Base-by-base conservation (phyloP, 2,113 vertebrate genomes). In the Pogonocichla stellata region DNA sequence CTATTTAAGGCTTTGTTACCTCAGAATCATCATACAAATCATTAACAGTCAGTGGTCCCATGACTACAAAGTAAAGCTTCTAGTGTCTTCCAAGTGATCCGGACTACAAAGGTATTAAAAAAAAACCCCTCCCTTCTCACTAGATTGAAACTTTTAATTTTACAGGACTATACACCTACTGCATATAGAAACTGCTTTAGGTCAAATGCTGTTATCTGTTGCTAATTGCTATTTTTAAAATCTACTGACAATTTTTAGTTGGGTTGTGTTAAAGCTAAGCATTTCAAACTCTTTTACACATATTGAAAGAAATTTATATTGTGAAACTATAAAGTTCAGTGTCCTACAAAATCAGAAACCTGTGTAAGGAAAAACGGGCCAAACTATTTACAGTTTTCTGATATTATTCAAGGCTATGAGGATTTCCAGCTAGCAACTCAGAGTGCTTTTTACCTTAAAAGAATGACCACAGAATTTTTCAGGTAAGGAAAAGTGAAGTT, bases 81-180 rank as follows among this genome's bases (percentile, higher is more conserved):
- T 31, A 12, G 1, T 0, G 10, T 50, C 4, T 75, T 85, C 13
- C 6, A 56, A 74, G 34, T 3, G 3, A 6, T 25, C 33, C 56
- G 33, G 7, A 60, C 12, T 73, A 81, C 3, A 13, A 8, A 78
- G 47, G 5, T 7, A 15, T 31, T 13, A 72, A 40, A 36, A 12
- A 12, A 11, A 17, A 17, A 7, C 1, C 15, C 1, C 20, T 48
- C 3, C 7, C 15, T 48, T 70, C 9, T 40, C 57, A 82, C 11
- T 51, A 31, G 4, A 58, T 0, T 1, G 8, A 20, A 69, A 47
- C 28, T 40, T 69, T 29, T 9, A 43, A 45, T 61, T 54, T n/a
- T 82, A 34, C 7, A 80, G 6, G 5, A 10, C 26, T 61, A 88
- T 13, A 65, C 3, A 62, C 6, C 7, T 57, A 43, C 8, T 51